Evolutionary conservation across 37 sponge, comb jelly and placozoan genomes (phyloP), one percentile per base, ranked within the genome.

Genomic region (Agelas oroides): DNA sequence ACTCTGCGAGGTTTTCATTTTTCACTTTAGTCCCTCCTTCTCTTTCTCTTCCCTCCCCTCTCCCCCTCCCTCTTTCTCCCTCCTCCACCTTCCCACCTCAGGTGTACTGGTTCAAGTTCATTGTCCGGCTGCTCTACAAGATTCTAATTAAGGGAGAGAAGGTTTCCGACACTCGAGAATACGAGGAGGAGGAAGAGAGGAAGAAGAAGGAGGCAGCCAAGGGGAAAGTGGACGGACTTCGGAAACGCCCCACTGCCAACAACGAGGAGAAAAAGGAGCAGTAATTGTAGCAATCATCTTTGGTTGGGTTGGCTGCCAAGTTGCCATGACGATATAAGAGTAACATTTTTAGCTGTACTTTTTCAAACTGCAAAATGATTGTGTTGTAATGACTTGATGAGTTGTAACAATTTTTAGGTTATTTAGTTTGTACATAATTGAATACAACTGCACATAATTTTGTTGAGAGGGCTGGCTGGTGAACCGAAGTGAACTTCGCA

Each of bases 91-190:
- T 46, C 46, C 46, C 8, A 46, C 46, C 46, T 1, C 71, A 81
- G 81, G 54, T 70, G 19, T 92, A 92, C 89, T 92, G 93, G 93
- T 88, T 88, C 77, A 77, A 70, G 75, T 88, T 88, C 70, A 92
- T 92, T 38, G 20, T 92, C 24, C 79, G 41, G 16, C 77, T 92
- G 66, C 70, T 92, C 28, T 59, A 67, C 41, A 92, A 76, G 84
- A 81, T 92, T 38, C 25, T 90, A 35, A 23, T 84, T 1, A 46
- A 53, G 60, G 78, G 85, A 0, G 75, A 88, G 34, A 28, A 75
- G 52, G 32, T 84, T 0, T 56, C 64, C 0, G 93, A 92, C 75
- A 85, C 24, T 8, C 46, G 93, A 13, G 93, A 92, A 24, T 66
- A 71, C 20, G 86, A 84, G 28, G 86, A 85, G 70, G 36, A 68